Base-by-base conservation (phyloP, 1,140 invertebrate genomes). In the Ctenoplectra terminalis region DNA sequence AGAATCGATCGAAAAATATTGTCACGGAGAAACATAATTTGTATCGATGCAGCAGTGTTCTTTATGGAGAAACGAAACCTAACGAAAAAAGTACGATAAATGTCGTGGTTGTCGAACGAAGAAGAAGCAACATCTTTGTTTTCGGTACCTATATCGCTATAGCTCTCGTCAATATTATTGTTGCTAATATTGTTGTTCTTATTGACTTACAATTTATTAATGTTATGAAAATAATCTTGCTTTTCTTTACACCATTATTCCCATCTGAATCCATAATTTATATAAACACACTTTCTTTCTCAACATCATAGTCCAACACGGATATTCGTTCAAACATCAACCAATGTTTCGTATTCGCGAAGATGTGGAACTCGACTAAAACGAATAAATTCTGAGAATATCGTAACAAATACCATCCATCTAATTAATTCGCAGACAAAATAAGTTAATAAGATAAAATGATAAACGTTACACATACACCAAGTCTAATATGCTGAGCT, bases 161-260 rank as follows among this genome's bases (percentile, higher is more conserved):
- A 29, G 37, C n/a, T 72, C 54, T 58, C 37, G 26, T 43, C 15
- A 37, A 56, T 23, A 66, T 46, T 43, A 7, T 15, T 11, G n/a
- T 43, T 66, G 15, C n/a, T 26, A 15, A 26, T 43, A 26, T 69
- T 69, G 9, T 15, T 26, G 52, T 72, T 75, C 80, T 72, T 93
- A 93, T 93, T 93, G 92, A 93, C 92, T 93, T 93, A 93, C 70
- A 92, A 90, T 91, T 90, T 92, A 90, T 89, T 88, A 76, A 77
- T 86, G 90, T 93, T 94, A 93, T 89, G 93, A 94, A 94, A 94
- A 94, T 94, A 94, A 89, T 92, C 89, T 84, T 88, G 76, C 86
- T 89, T 87, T 29, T 40, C 84, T 91, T 85, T 92, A 90, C 87
- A 89, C 77, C 87, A 87, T 91, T 89, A 89, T 82, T 84, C 83